Evolutionary conservation across 1,140 invertebrate genomes (phyloP).

Genomic region (Ips nitidus): DNA sequence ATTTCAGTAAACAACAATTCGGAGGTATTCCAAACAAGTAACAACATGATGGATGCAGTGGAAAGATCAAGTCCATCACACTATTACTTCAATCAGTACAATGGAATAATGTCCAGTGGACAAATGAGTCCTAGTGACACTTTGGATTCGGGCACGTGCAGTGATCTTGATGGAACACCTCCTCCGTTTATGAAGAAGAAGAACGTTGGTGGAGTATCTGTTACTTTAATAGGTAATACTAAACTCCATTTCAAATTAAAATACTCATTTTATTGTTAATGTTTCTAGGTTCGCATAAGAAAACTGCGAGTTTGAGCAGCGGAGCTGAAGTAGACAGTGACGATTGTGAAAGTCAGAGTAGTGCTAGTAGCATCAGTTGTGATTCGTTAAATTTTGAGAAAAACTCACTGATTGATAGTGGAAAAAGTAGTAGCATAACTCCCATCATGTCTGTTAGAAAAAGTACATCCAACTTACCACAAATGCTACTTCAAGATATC

Average conservation of each 20-base stretch:
- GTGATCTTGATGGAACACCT: slow-evolving; percentile 74
- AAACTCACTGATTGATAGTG: slow-evolving; percentile 40
- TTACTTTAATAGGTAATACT: slow-evolving; percentile 51
- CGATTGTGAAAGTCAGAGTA: slow-evolving; percentile 70
- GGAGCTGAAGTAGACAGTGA: slow-evolving; percentile 65
- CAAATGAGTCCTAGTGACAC: slow-evolving; percentile 78
- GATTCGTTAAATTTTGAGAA: slow-evolving; percentile 71
- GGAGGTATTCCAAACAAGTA: slow-evolving; percentile 21
- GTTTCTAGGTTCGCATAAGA: slow-evolving; percentile 35
- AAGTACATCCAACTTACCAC: slow-evolving; percentile 55
- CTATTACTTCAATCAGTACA: slow-evolving; percentile 56
- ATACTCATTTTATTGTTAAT: not conserved
- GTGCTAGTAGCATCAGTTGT: slow-evolving; percentile 70
- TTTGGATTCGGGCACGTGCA: slow-evolving; percentile 79
- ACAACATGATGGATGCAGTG: slow-evolving; percentile 38
- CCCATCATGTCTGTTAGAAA: too few relatives aligned
- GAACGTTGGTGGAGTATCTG: slow-evolving; percentile 51
- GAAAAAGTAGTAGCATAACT: slow-evolving; percentile 8
- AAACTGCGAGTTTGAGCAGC: slow-evolving; percentile 48
- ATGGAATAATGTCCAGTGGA: slow-evolving; percentile 68
- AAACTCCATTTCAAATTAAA: not conserved
- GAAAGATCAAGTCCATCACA: slow-evolving; percentile 51
- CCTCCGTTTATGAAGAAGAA: slow-evolving; percentile 71
- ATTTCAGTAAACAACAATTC: slow-evolving; percentile 32
- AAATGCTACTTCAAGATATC: slow-evolving; percentile 63